These are phyloP conservation scores for Micromys minutus DNA, from an alignment of 2,113 vertebrate species.

Conservation along the genomic window DNA sequence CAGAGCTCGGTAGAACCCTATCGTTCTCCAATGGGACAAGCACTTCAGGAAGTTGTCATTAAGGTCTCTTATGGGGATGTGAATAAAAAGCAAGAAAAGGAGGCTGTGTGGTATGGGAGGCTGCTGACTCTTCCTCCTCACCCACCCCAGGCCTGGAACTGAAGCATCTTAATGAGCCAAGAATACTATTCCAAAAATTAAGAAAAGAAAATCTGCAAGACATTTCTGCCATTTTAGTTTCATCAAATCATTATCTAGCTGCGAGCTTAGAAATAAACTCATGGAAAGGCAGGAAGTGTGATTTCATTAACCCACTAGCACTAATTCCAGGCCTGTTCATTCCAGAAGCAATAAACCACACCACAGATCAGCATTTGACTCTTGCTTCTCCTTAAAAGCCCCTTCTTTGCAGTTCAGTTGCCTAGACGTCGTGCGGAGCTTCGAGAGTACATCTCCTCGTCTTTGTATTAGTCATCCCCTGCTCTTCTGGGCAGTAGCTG, in stretches of 20 bases:
- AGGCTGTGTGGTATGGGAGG: not conserved
- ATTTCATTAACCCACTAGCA: slow-evolving; percentile 57
- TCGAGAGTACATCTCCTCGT: not conserved
- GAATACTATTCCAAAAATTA: slow-evolving; percentile 17
- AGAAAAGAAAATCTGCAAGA: slow-evolving; percentile 45
- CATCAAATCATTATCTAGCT: slow-evolving; percentile 55
- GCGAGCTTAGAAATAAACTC: slow-evolving; percentile 52
- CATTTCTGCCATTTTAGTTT: slow-evolving; percentile 67
- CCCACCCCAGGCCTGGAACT: slow-evolving; percentile 14
- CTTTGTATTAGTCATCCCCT: slow-evolving; percentile 6
- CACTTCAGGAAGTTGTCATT: not conserved
- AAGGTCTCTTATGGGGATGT: not conserved
- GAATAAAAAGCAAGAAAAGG: not conserved
- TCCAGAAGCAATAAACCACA: not conserved
- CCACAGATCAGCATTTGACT: not conserved
- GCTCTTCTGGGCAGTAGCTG: slow-evolving; percentile 29
- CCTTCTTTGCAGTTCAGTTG: not conserved
- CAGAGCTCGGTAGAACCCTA: not conserved
- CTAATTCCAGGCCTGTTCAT: slow-evolving; percentile 2
- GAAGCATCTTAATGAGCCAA: slow-evolving; percentile 36
- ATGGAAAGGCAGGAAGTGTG: slow-evolving; percentile 49
- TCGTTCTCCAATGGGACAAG: not conserved
- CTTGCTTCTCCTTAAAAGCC: slow-evolving; percentile 1
- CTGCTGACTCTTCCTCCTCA: not conserved
- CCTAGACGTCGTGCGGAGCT: not conserved